Evolutionary conservation across 2,888 invertebrate species (phyloP), one percentile per base, ranked within the genome.

Genomic region (Bugula neritina): DNA sequence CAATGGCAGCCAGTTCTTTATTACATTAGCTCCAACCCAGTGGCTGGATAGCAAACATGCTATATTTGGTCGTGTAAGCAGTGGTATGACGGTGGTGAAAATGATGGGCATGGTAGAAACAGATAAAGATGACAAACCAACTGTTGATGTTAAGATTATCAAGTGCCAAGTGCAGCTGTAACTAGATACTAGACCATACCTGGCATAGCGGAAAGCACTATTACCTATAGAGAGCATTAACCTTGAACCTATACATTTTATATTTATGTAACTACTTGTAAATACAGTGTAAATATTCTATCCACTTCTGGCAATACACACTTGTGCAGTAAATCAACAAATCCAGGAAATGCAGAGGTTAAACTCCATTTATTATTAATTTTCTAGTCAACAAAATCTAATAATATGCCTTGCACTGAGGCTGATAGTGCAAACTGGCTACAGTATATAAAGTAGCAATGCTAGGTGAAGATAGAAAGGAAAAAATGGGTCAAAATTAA

Each of bases 1-100:
- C 3, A 99, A 99, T 84, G 97, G 97, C 1, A 96, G 95, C 35
- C 99, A 99, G 84, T 99, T 99, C 86, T 99, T 98, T 79, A 93
- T 99, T 69, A 96, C 97, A 0, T 85, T 99, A 74, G 95, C 92
- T 0, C 96, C 98, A 0, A 94, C 96, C 0, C 96, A 97, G 79
- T 98, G 98, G 95, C 87, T 99, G 54, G 98, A 99, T 86, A 92
- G 94, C 17, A 97, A 97, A 83, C 98, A 99, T 85, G 89, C 96
- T 1, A 95, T 99, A 81, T 99, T 99, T 86, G 99, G 89, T 29
- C 88, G 97, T 76, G 88, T 97, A 3, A 88, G 90, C 79, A 87
- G 89, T 72, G 97, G 97, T 0, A 94, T 97, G 92, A 87, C 89
- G 76, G 92, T 93, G 52, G 90, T 97, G 0, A 92, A 94, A 81